These are phyloP conservation scores for Patella pellucida DNA, from an alignment of 2,888 invertebrate genomes.

Conservation along the genomic window DNA sequence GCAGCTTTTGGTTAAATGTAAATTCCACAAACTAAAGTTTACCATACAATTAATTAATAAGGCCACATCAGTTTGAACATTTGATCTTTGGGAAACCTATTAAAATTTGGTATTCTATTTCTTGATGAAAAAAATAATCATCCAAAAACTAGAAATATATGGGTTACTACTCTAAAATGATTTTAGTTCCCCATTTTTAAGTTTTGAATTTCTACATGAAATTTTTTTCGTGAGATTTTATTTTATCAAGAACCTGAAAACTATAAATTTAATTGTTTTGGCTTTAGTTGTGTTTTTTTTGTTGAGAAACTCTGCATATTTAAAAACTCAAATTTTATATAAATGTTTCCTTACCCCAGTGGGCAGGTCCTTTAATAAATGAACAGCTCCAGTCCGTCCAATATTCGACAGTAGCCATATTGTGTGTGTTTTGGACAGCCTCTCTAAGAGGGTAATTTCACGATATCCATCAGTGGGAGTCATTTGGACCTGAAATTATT, in stretches of 20 bases:
- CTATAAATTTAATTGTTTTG: neutral
- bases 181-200: too few species aligned
- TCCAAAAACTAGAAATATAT: too few species aligned
- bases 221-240: neutral
- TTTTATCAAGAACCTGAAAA: neutral
- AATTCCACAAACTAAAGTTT: too few species aligned
- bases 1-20: too few species aligned
- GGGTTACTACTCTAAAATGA: too few species aligned
- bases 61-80: too few species aligned
- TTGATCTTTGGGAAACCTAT: too few species aligned
- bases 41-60: too few species aligned
- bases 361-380: conserved; percentile 92
- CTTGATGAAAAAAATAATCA: too few species aligned
- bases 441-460: conserved; percentile 78
- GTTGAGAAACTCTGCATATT: neutral
- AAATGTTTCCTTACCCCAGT: conserved; percentile 81
- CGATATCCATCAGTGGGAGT: conserved; percentile 35
- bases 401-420: conserved; percentile 97
- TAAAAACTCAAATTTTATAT: too few species aligned
- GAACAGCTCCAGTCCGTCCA: conserved; percentile 92
- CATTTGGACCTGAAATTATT: conserved; percentile 16
- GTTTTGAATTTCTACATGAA: neutral
- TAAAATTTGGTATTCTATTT: too few species aligned
- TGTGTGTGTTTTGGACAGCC: conserved; percentile 90
- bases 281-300: neutral